phyloP scores from a whole-genome alignment of 2,888 invertebrate genomes.

The Oscheius sp. region DNA sequence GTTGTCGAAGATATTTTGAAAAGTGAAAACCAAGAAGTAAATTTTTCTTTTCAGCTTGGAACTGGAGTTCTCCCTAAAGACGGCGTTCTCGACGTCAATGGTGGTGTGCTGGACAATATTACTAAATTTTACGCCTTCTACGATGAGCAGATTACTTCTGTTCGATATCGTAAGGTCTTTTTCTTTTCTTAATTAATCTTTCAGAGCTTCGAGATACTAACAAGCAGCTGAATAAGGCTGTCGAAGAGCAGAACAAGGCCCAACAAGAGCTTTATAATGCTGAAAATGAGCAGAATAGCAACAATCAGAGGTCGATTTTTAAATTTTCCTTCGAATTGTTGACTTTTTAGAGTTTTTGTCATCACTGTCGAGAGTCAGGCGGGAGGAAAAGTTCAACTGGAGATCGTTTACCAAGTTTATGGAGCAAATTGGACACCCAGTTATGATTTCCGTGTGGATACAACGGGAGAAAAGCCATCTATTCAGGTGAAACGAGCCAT shows the following conservation, averaged over 20 bases:
- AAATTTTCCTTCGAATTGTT: background rate
- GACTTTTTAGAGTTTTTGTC: conserved; percentile 37
- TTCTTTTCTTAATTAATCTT: background rate
- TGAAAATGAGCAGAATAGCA: conserved; percentile 2
- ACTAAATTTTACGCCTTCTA: conserved; percentile 49
- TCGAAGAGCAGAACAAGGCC: conserved; percentile 32
- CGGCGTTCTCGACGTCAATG: conserved; percentile 2
- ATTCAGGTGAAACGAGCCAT: conserved; percentile 1
- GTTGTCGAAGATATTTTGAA: background rate
- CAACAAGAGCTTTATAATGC: conserved; percentile 29
- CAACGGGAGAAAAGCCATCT: conserved; percentile 66
- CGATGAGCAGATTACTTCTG: conserved; percentile 32
- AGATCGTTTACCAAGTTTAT: conserved; percentile 54
- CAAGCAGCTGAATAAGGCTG: background rate
- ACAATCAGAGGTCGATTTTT: background rate
- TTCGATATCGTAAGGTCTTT: conserved; percentile 16
- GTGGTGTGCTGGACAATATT: conserved; percentile 44
- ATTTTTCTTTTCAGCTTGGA: conserved; percentile 28
- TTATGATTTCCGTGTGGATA: conserved; percentile 68
- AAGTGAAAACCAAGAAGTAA: background rate
- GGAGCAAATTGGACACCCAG: conserved; percentile 60
- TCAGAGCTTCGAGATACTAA: conserved; percentile 18
- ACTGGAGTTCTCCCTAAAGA: conserved; percentile 29
- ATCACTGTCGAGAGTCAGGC: conserved; percentile 40
- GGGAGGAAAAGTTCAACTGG: conserved; percentile 38